These are phyloP conservation scores for Thelaira solivaga DNA, from an alignment of 2,888 invertebrate species.

Conservation along the genomic window DNA sequence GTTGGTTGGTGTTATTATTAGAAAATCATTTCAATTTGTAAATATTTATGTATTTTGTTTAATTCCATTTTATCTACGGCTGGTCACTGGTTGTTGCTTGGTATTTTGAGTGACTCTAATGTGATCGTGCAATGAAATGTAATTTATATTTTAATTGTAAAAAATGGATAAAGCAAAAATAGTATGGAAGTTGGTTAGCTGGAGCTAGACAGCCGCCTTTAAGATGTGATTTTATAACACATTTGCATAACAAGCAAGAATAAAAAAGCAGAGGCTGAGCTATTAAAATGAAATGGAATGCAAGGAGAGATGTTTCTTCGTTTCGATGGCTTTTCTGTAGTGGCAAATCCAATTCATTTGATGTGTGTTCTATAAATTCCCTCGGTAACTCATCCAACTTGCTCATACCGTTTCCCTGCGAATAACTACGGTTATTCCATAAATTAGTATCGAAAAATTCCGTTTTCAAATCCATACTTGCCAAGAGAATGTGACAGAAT, in stretches of 20 bases:
- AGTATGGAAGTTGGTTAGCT: too few species aligned
- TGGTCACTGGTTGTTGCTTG: not conserved
- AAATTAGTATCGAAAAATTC: too few species aligned
- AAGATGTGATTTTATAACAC: not conserved
- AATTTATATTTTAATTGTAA: constrained; percentile 37
- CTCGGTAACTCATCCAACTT: too few species aligned
- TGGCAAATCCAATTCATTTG: too few species aligned
- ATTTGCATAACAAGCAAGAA: constrained; percentile 26
- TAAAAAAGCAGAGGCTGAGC: not conserved
- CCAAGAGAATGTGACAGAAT: too few species aligned
- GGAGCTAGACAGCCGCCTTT: not conserved
- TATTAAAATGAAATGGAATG: not conserved
- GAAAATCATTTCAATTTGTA: constrained; percentile 2
- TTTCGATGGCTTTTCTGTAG: too few species aligned
- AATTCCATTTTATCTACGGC: not conserved
- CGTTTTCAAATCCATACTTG: too few species aligned
- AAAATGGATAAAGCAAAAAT: not conserved
- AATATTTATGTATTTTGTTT: not conserved
- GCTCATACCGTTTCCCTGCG: too few species aligned
- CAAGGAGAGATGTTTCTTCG: not conserved
- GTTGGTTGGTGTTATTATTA: too few species aligned
- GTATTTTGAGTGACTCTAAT: not conserved
- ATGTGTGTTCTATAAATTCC: too few species aligned
- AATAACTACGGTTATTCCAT: too few species aligned
- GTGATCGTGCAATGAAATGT: constrained; percentile 27